Evolutionary conservation across 1,140 invertebrate genomes (phyloP), one percentile per base, ranked within the genome.

Genomic region (Caenorhabditis inopinata): DNA sequence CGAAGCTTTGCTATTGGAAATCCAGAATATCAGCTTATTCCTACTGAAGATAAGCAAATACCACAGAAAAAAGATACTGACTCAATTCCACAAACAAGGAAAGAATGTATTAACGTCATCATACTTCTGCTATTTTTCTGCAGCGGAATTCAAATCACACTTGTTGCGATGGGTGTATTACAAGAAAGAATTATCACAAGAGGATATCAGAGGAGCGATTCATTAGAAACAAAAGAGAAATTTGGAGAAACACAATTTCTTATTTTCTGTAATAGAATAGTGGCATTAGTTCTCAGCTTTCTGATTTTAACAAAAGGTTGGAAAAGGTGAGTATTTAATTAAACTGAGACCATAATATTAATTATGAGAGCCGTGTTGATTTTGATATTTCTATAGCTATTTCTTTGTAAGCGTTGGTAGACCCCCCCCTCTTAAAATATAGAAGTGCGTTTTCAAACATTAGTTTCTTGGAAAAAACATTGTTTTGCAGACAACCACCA

Each of bases 201-300:
- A 73, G 79, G 78, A 18, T 88, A 88, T 81, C 53, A 51, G 16
- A 53, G 45, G 42, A 42, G 68, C 18, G 80, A 80, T 27, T 35
- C 83, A 32, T 21, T 23, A 18, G 49, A 48, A 29, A 7, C 38
- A 18, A 49, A 48, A 12, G 86, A 88, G 16, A 79, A 81, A 35
- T 88, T 88, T 58, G 82, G 83, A 23, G 87, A 88, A 76, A 81
- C 86, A 0, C 87, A 88, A 76, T 88, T 88, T 81, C 53, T 88
- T 21, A 83, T 88, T 14, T 84, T 88, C 45, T 80, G 81, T 21
- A 88, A 88, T 80, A 23, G 87, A 48, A 68, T 88, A 12, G 80
- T 88, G 18, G 80, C 84, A 14, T 75, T 88, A 2, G 48, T 80
- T 7, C 16, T 85, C 7, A 76, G 62, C 58, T 58, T 83, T 14